A percentile compares a stretch with the other conserved stretches of the same genome.
phyloP scores from a whole-genome alignment of 2,113 vertebrate genomes.

The Chlamydotis undulata region DNA sequence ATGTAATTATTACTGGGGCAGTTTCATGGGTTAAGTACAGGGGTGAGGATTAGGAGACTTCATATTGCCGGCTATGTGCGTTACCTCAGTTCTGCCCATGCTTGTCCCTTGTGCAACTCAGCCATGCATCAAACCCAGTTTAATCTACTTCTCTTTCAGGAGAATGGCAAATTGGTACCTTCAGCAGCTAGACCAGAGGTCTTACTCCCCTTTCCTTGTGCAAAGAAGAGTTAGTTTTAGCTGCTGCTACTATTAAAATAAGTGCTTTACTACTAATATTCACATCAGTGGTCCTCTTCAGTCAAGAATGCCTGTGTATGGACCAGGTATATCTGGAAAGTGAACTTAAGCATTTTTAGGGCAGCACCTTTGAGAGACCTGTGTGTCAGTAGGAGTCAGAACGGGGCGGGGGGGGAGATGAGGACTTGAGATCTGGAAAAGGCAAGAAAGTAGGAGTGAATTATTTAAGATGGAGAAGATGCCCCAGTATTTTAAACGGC shows the following conservation, averaged over 20 bases:
- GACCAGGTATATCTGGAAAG: background rate
- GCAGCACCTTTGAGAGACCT: background rate
- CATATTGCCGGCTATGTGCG: too few species aligned
- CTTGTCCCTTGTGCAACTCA: background rate
- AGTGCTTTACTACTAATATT: background rate
- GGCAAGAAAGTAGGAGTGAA: background rate
- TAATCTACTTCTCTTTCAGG: background rate
- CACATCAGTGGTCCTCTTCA: background rate
- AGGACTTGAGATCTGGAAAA: background rate
- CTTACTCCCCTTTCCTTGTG: background rate
- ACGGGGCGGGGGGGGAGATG: background rate
- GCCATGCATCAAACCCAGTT: background rate
- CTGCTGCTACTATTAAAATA: background rate
- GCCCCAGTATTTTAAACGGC: background rate
- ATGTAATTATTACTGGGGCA: background rate
- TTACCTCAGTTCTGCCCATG: background rate
- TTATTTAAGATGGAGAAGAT: background rate
- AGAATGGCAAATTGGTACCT: background rate
- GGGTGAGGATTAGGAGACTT: background rate
- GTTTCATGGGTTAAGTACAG: background rate
- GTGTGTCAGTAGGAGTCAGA: background rate
- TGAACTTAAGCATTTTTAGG: background rate
- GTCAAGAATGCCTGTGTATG: background rate
- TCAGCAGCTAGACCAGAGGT: background rate
- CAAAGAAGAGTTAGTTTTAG: background rate